Percentiles rank a stretch among this genome's conserved stretches.
Conservation (phyloP, 2,888 invertebrate genomes). For the Apamea epomidion region DNA sequence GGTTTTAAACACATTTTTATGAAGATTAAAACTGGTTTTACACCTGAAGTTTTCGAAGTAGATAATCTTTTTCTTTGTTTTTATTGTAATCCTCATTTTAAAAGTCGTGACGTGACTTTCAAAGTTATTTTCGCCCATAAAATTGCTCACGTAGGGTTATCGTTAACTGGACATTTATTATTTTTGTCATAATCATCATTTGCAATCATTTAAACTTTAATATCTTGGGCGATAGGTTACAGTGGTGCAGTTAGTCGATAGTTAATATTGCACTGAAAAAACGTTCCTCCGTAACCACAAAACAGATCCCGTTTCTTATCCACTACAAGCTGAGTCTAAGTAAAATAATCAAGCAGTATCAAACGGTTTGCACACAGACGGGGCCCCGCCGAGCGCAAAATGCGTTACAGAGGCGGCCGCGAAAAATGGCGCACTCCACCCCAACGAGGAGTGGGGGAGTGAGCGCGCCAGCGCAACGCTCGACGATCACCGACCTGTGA, state of each 20-base stretch:
- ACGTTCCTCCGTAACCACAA: background rate
- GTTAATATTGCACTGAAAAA: background rate
- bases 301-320: background rate
- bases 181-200: background rate
- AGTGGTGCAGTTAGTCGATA: background rate
- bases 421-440: conserved; percentile 81
- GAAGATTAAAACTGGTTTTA: conserved; percentile 63
- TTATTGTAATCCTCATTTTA: conserved; percentile 37
- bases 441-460: conserved; percentile 79
- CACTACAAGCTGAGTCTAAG: background rate
- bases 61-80: conserved; percentile 46
- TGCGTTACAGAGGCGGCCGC: conserved; percentile 76
- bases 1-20: conserved; percentile 64
- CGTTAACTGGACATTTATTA: background rate
- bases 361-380: conserved; percentile 72
- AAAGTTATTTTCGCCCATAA: conserved; percentile 2
- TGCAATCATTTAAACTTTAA: background rate
- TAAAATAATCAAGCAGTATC: conserved; percentile 33
- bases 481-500: conserved; percentile 76
- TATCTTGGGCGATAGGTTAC: background rate
- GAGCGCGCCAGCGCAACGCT: conserved; percentile 71
- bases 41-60: conserved; percentile 56
- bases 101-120: conserved; percentile 9
- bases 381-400: conserved; percentile 77
- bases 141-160: conserved; percentile 1